phyloP scores from a whole-genome alignment of 2,888 invertebrate genomes.

The Nemotelus pantherinus region DNA sequence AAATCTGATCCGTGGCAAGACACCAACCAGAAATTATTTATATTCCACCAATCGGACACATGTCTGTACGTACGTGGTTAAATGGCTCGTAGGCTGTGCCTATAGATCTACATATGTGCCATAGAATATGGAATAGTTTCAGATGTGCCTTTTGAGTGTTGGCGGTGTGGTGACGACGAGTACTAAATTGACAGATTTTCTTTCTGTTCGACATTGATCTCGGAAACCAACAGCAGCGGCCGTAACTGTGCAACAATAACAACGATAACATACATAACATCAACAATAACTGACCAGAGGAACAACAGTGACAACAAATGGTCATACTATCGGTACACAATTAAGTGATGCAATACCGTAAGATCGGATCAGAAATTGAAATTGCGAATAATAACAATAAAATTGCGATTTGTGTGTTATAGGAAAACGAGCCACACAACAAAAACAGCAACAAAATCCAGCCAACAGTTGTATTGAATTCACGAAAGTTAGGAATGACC shows the following conservation, averaged over 20 bases:
- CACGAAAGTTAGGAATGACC: constrained; percentile 14
- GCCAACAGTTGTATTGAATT: constrained; percentile 21
- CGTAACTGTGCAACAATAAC: neutral
- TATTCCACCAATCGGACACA: too few relatives aligned
- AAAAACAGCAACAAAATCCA: neutral
- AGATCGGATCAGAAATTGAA: constrained; percentile 41
- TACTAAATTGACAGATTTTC: constrained; percentile 29
- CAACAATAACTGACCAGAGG: neutral
- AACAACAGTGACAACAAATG: constrained; percentile 33
- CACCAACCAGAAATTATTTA: too few relatives aligned
- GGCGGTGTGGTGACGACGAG: constrained; percentile 24
- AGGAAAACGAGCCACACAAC: constrained; percentile 12
- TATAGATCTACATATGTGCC: neutral
- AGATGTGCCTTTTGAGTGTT: neutral
- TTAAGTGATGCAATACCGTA: constrained; percentile 38
- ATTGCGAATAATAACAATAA: constrained; percentile 44
- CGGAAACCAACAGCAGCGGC: neutral
- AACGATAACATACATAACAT: neutral
- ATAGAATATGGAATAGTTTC: neutral
- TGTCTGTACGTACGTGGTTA: too few relatives aligned
- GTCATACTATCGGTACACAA: constrained; percentile 23
- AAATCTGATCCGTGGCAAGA: constrained; percentile 26
- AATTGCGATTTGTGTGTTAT: constrained; percentile 40
- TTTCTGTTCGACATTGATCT: constrained; percentile 17
- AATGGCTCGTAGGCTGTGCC: too few relatives aligned